Percentiles rank a stretch among this genome's conserved stretches.
Conservation (phyloP, 2,888 invertebrate species). For the Melitaea athalia region DNA sequence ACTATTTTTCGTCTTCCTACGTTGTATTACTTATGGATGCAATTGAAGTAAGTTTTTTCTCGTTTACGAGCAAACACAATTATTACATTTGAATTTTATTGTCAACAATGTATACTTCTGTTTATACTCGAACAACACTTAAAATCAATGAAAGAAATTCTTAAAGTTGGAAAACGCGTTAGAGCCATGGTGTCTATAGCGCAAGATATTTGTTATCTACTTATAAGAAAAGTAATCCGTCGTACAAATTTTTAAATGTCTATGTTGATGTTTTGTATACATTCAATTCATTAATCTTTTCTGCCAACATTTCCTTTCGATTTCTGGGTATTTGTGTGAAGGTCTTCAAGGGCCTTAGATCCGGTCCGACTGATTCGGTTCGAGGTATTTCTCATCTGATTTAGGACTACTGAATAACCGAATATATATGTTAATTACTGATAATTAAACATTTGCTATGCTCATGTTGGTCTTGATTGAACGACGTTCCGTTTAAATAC, state of each 20-base stretch:
- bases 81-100: too few relatives aligned
- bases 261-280: neutral
- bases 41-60: too few relatives aligned
- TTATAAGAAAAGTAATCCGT: neutral
- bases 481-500: slow-evolving; percentile 14
- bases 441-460: slow-evolving; percentile 26
- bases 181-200: neutral
- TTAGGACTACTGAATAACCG: slow-evolving; percentile 26
- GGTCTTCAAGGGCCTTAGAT: slow-evolving; percentile 33
- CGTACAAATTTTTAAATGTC: neutral
- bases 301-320: slow-evolving; percentile 30
- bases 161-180: too few relatives aligned
- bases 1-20: too few relatives aligned
- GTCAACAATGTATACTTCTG: too few relatives aligned
- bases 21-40: too few relatives aligned
- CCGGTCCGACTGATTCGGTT: slow-evolving; percentile 29
- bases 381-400: slow-evolving; percentile 25
- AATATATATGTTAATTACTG: slow-evolving; percentile 19
- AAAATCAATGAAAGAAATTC: too few relatives aligned
- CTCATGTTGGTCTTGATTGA: slow-evolving; percentile 17
- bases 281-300: slow-evolving; percentile 12
- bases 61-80: too few relatives aligned
- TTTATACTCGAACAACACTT: too few relatives aligned
- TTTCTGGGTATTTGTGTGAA: slow-evolving; percentile 35
- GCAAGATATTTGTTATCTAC: neutral